These are phyloP conservation scores for Protomyctophum bolini DNA, from an alignment of 2,113 vertebrate species.

Conservation along the genomic window DNA sequence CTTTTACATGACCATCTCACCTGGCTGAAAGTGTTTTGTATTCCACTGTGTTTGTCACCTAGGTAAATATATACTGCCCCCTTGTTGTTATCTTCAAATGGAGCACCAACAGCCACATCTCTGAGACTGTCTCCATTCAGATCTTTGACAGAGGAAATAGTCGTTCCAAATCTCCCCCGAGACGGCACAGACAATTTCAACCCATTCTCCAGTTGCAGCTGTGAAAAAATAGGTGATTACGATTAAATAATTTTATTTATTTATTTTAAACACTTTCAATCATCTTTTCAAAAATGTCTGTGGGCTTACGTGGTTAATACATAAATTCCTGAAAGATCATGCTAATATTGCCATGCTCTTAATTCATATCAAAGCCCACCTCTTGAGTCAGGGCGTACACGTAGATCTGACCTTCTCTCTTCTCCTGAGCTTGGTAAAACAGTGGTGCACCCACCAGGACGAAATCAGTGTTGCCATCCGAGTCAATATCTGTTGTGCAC, in stretches of 20 bases:
- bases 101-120: slow-evolving; percentile 86
- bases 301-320: background rate
- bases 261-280: background rate
- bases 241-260: background rate
- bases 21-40: slow-evolving; percentile 72
- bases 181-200: slow-evolving; percentile 57
- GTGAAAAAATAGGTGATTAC: slow-evolving; percentile 14
- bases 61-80: slow-evolving; percentile 86
- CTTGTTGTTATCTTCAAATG: slow-evolving; percentile 77
- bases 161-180: slow-evolving; percentile 81
- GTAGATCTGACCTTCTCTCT: slow-evolving; percentile 78
- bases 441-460: slow-evolving; percentile 84
- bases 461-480: slow-evolving; percentile 79
- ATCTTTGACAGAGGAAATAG: slow-evolving; percentile 77
- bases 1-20: slow-evolving; percentile 43
- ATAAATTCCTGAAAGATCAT: too few species aligned
- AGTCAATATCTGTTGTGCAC: slow-evolving; percentile 79
- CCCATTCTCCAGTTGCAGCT: slow-evolving; percentile 60
- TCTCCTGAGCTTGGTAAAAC: slow-evolving; percentile 70
- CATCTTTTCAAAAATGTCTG: background rate
- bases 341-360: background rate
- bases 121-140: slow-evolving; percentile 80
- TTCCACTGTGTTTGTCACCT: slow-evolving; percentile 58
- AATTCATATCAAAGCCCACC: slow-evolving; percentile 58
- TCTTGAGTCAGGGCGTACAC: slow-evolving; percentile 73